Evolutionary conservation across 1,140 invertebrate species (phyloP), one percentile per base, ranked within the genome.

Genomic region (Hypsibius dujardini): DNA sequence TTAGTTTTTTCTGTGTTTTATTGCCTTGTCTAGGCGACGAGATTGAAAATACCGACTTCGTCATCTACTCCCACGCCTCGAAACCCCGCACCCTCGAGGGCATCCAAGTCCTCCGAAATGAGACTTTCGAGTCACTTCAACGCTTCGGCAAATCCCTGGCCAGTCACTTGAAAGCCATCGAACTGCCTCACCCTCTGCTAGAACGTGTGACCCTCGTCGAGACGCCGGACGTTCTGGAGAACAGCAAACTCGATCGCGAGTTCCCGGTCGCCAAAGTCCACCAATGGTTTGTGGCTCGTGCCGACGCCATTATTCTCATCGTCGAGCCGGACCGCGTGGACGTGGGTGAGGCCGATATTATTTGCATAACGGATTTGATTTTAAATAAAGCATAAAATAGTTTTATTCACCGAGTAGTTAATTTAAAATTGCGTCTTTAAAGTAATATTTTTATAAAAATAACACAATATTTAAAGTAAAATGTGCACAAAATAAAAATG

Each of bases 91-190:
- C 50, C 50, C 50, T 56, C n/a, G 50, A 56, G n/a, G 50, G 50
- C 50, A 56, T 56, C n/a, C 50, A 56, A n/a, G 7, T 56, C n/a
- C 50, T 56, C 50, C 50, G 50, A 7, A 56, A 56, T n/a, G 50
- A 56, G n/a, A 56, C 7, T n/a, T 56, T 56, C n/a, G 50, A 56
- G n/a, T n/a, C 7, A 56, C 50, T 56, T 7, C 50, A 56, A 56
- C 50, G 50, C 7, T 56, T 56, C 50, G 50, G 50, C 7, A 56
- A 56, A 56, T 56, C 50, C 50, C 50, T 56, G 50, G n/a, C 50
- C n/a, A 56, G 50, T 56, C 50, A 56, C 50, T 56, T 56, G n/a
- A 56, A 56, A 56, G 50, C 50, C n/a, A n/a, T 56, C n/a, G 50
- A 56, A 56, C 50, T 56, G n/a, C 50, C 50, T 56, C 50, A 56